Evolutionary conservation across 2,888 invertebrate genomes (phyloP), one percentile per base, ranked within the genome.

Genomic region (Siphonodentalium dalli): DNA sequence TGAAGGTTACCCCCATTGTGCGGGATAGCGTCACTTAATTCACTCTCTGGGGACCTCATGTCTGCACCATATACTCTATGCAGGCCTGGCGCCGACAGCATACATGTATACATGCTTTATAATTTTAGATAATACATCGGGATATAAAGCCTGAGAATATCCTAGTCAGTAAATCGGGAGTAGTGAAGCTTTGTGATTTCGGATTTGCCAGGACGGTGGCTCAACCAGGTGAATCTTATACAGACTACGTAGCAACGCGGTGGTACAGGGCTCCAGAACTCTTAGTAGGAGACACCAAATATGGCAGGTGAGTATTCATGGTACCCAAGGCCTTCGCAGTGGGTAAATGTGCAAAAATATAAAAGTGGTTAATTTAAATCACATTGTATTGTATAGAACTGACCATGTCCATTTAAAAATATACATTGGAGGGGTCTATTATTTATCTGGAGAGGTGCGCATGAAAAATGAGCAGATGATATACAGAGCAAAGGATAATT

Each of bases 61-160:
- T 34, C 18, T 34, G 11, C 34, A 15, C 18, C 34, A 34, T 9
- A 15, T 34, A 15, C 7, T 18, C 18, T 34, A 11, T 34, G 9
- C n/a, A 11, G 13, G 18, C 18, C 34, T 34, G 13, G 15, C n/a
- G 8, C 8, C 9, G 40, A 11, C 13, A n/a, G n/a, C 6, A 11
- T 23, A 26, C 27, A 41, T 27, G 28, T 7, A 27, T 21, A 37
- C 34, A 27, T 42, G 13, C 47, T 44, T 37, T 42, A 37, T 42
- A 42, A 26, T 66, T 71, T 27, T 68, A 81, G 81, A 79, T 92
- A 68, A 90, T 93, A 70, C 93, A 93, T 77, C 85, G 93, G 39
- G 93, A 93, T 77, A 88, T 93, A 39, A 93, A 93, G 74, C 93
- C 93, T 2, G 93, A 93, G 78, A 93, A 93, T 78, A 89, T 93